These are phyloP conservation scores for Petrolisthes manimaculis DNA, from an alignment of 2,888 invertebrate species.

Conservation along the genomic window DNA sequence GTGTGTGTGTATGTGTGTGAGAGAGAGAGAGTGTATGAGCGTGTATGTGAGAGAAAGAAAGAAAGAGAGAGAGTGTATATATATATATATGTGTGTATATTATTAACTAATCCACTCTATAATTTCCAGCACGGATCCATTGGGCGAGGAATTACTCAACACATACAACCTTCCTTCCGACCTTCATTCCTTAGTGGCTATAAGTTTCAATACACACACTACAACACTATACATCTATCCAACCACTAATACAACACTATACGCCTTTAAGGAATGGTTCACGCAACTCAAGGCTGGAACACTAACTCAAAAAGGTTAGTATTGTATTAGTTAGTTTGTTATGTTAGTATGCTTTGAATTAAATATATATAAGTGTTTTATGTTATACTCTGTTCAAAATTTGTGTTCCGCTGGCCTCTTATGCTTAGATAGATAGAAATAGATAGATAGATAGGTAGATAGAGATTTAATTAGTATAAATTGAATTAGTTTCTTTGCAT, in stretches of 20 bases:
- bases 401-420: slow-evolving; percentile 7
- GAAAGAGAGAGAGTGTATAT: background rate
- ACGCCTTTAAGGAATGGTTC: background rate
- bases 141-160: background rate
- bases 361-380: background rate
- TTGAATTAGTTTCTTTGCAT: no score
- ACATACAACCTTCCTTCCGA: background rate
- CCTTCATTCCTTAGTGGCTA: background rate
- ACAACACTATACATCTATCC: background rate
- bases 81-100: no score
- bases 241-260: background rate
- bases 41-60: background rate
- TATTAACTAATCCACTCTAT: no score
- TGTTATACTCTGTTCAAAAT: background rate
- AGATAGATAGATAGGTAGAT: no score
- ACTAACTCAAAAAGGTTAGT: background rate
- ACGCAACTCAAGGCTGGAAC: background rate
- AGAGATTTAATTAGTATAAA: no score
- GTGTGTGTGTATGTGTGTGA: no score
- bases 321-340: background rate
- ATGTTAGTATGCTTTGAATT: background rate
- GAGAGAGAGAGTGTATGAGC: no score
- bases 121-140: background rate
- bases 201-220: background rate
- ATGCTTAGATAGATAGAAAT: slow-evolving; percentile 19